These are phyloP conservation scores for Melieria picta DNA, from an alignment of 2,888 invertebrate species.

Conservation along the genomic window DNA sequence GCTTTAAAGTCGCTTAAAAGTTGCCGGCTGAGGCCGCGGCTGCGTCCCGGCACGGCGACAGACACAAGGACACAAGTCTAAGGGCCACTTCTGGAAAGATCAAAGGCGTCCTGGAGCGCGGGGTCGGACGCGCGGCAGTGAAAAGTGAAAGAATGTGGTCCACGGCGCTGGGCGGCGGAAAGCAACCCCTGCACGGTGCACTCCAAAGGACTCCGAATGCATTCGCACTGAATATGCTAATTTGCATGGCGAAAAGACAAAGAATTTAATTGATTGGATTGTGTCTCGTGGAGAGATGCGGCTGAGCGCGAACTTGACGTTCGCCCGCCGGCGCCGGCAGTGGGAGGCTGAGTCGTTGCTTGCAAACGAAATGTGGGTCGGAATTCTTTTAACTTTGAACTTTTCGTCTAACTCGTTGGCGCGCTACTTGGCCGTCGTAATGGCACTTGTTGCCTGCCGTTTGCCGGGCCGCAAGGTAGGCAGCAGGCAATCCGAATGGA, in stretches of 20 bases:
- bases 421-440: constrained; percentile 10
- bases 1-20: constrained; percentile 7
- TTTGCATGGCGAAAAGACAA: constrained; percentile 49
- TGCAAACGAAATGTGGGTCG: constrained; percentile 37
- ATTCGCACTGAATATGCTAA: constrained; percentile 55
- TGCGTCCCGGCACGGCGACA: constrained; percentile 9
- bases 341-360: neutral
- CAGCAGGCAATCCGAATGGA: too few relatives aligned
- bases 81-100: constrained; percentile 49
- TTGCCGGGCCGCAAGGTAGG: too few relatives aligned
- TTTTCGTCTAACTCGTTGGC: constrained; percentile 22
- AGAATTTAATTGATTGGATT: constrained; percentile 52
- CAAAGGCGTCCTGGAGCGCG: constrained; percentile 11
- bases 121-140: too few relatives aligned
- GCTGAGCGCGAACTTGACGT: neutral
- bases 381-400: constrained; percentile 33
- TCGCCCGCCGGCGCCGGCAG: neutral
- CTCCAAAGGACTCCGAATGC: constrained; percentile 54
- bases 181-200: constrained; percentile 39
- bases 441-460: constrained; percentile 34
- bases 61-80: constrained; percentile 51
- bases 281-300: neutral
- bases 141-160: neutral
- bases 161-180: constrained; percentile 3
- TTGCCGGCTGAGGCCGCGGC: neutral